Base-by-base conservation (phyloP, 2,888 invertebrate species). In the Enchytraeus crypticus region DNA sequence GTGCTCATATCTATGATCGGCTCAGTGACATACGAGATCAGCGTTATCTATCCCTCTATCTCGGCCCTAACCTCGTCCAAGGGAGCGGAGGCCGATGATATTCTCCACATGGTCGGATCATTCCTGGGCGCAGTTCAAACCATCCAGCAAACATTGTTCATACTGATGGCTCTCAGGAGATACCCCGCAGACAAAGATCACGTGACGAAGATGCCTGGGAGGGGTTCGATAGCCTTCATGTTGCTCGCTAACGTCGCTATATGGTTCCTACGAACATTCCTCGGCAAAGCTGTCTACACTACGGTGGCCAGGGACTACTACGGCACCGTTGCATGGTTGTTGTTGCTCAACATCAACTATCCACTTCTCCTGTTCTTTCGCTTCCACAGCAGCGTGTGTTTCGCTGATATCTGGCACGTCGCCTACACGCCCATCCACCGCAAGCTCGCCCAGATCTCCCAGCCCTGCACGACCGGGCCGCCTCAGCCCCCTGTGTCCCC, bases 1-100 rank as follows among this genome's bases (percentile, higher is more conserved):
- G 85, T 95, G 56, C 88, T 92, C 72, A 88, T 95, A 45, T 92
- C 93, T 46, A 90, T 92, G 32, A 90, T 92, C 75, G 96, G 95
- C 61, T 85, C 93, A 58, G 93, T 93, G 82, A 85, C 89, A 64
- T 77, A 74, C 62, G 67, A 77, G 51, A 67, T 72, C 59, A 74
- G 58, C 14, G 55, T 77, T 18, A 58, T 51, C 51, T 5, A 30
- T 23, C 32, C 51, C 4, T 58, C 58, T 11, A 18, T 33, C 1
- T 21, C 14, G 23, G 23, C 34, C 32, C 43, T 57, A 14, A 27
- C 5, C 26, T 21, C 2, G 5, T 11, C 21, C 2, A 21, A 29
- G 21, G 23, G 21, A 8, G 29, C 2, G 0, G 57, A 57, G 23
- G 1, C 45, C 29, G 18, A 51, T 3, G 53, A 51, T 21, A 1